Base-by-base conservation (phyloP, 2,113 vertebrate species). In the Phoxinus phoxinus region DNA sequence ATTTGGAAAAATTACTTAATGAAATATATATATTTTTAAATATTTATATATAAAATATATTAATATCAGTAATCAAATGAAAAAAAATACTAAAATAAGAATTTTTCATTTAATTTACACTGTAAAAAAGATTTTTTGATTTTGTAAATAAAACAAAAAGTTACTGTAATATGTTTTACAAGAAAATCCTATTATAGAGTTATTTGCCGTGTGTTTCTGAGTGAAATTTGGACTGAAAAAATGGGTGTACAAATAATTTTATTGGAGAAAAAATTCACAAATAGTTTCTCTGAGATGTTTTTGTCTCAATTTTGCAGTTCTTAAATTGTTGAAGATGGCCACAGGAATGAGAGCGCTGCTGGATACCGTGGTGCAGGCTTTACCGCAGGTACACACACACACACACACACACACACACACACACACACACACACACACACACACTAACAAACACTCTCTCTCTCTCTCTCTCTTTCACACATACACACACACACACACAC, bases 291-390 rank as follows among this genome's bases (percentile, higher is more conserved):
- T 17, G 63, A 65, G 27, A 30, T 65, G 32, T 23, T n/a, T 35
- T 46, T 44, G 3, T 41, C 30, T 80, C 8, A 8, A 41, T 46
- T 86, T 63, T 13, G 81, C 86, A 99, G 97, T 99, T 88, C 90
- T 99, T 91, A 99, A 99, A 88, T 92, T 99, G 87, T 92, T 99
- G 89, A 99, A 99, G 94, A 99, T 99, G 97, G 98, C 98, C 53
- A 99, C 97, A 0, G 98, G 98, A 82, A 99, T 99, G 98, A 94
- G 98, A 86, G 97, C 98, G 32, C 93, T 99, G 82, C 94, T 99
- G 81, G 97, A 99, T 90, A 99, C 98, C 0, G 98, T 99, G 90
- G 97, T 99, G 12, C 98, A 99, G 88, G 98, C 98, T 0, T 94
- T 99, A 87, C 98, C 98, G 83, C 98, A 99, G 97, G 97, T 95